These are phyloP conservation scores for Zophobas morio DNA, from an alignment of 1,140 invertebrate species.

Conservation along the genomic window DNA sequence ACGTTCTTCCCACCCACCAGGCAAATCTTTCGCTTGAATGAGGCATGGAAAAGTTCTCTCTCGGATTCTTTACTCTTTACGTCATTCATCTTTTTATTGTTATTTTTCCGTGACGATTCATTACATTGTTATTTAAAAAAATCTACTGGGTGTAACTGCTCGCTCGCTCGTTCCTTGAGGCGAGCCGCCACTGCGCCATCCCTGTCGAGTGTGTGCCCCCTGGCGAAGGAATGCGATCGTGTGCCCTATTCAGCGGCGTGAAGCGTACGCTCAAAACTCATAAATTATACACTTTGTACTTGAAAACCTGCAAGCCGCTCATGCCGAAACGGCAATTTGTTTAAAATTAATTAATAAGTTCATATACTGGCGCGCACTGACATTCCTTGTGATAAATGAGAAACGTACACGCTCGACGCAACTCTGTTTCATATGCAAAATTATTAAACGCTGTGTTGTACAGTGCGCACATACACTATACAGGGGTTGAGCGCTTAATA, in stretches of 20 bases:
- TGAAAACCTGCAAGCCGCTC: constrained; percentile 49
- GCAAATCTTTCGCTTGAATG: no score
- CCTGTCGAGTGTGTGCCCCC: background rate
- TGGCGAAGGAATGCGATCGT: constrained; percentile 48
- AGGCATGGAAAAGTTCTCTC: no score
- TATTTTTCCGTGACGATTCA: no score
- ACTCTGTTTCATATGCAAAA: constrained; percentile 57
- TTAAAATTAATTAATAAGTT: constrained; percentile 61
- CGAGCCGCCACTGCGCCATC: background rate
- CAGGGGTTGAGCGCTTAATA: constrained; percentile 42
- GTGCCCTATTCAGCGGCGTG: constrained; percentile 23
- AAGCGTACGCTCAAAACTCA: constrained; percentile 49
- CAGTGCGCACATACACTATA: constrained; percentile 19
- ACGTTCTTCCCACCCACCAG: no score
- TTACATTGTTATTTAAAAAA: no score
- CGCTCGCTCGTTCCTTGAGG: no score
- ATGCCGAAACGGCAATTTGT: constrained; percentile 57
- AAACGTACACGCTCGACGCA: constrained; percentile 51
- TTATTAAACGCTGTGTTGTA: constrained; percentile 56
- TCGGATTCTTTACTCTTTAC: no score
- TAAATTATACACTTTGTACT: constrained; percentile 52
- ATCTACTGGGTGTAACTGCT: no score
- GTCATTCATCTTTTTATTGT: no score
- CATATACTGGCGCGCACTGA: constrained; percentile 53
- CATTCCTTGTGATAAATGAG: constrained; percentile 60